Evolutionary conservation across 2,888 invertebrate species (phyloP).

Genomic region (Tenthredo livida): DNA sequence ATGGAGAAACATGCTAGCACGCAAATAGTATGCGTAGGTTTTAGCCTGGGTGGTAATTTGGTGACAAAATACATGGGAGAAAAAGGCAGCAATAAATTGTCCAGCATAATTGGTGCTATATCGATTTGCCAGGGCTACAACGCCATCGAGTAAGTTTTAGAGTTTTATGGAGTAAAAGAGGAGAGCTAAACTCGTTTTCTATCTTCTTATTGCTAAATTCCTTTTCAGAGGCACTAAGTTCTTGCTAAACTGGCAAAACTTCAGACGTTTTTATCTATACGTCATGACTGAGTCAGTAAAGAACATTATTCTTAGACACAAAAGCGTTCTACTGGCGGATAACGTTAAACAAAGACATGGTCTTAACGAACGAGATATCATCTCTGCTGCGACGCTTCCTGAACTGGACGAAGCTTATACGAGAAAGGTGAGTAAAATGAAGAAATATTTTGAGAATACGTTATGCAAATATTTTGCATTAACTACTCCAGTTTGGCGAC

Average conservation of each 20-base stretch:
- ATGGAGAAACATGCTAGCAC: slow-evolving; percentile 87
- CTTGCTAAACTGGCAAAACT: slow-evolving; percentile 92
- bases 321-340: slow-evolving; percentile 86
- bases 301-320: slow-evolving; percentile 91
- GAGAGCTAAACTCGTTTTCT: background rate
- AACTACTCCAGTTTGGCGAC: too few relatives aligned
- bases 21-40: slow-evolving; percentile 91
- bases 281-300: slow-evolving; percentile 96
- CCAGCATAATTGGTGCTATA: slow-evolving; percentile 91
- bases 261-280: slow-evolving; percentile 93
- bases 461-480: too few relatives aligned
- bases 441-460: too few relatives aligned
- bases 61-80: slow-evolving; percentile 96
- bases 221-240: slow-evolving; percentile 87
- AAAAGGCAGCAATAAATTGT: slow-evolving; percentile 81
- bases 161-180: background rate
- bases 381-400: slow-evolving; percentile 91
- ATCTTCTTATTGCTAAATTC: background rate
- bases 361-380: slow-evolving; percentile 90
- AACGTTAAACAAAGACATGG: slow-evolving; percentile 85
- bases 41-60: slow-evolving; percentile 96
- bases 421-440: slow-evolving; percentile 74
- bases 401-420: slow-evolving; percentile 95
- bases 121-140: slow-evolving; percentile 97
- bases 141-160: slow-evolving; percentile 89